Evolutionary conservation across 2,797 vertebrate species (phyloP).

Genomic region (Intellagama lesueurii): DNA sequence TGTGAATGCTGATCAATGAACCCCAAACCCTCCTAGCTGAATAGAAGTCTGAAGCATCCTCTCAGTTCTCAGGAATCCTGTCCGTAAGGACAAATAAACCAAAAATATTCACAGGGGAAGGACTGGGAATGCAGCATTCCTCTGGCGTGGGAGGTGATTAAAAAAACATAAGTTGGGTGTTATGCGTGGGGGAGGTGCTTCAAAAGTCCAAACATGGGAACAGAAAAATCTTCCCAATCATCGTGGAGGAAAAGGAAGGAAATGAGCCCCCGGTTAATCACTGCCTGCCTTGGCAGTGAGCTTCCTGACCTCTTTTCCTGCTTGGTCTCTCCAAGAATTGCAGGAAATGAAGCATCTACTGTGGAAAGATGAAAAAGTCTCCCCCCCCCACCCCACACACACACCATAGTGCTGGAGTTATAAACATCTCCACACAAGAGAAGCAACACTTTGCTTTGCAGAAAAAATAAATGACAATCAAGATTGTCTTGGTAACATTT

Average conservation of each 20-base stretch:
- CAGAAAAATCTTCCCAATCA: constrained; percentile 24
- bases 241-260: constrained; percentile 41
- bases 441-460: constrained; percentile 41
- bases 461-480: constrained; percentile 24
- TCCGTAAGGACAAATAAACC: not conserved
- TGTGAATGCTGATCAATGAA: not conserved
- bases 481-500: constrained; percentile 21
- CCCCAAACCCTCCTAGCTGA: not conserved
- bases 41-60: not conserved
- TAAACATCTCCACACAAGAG: constrained; percentile 58
- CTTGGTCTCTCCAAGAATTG: constrained; percentile 73
- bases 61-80: not conserved
- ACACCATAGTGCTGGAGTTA: constrained; percentile 51
- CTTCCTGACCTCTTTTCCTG: constrained; percentile 70
- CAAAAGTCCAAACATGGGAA: constrained; percentile 30
- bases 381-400: not conserved
- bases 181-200: not conserved
- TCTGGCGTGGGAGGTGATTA: not conserved
- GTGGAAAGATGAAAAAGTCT: constrained; percentile 62
- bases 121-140: not conserved
- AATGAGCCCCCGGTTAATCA: constrained; percentile 59
- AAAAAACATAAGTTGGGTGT: not conserved
- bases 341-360: constrained; percentile 69
- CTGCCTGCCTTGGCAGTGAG: constrained; percentile 36
- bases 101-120: not conserved